Percentiles rank a stretch among this genome's conserved stretches.
phyloP scores from a whole-genome alignment of 2,888 invertebrate genomes.

The Eilema sororculum region DNA sequence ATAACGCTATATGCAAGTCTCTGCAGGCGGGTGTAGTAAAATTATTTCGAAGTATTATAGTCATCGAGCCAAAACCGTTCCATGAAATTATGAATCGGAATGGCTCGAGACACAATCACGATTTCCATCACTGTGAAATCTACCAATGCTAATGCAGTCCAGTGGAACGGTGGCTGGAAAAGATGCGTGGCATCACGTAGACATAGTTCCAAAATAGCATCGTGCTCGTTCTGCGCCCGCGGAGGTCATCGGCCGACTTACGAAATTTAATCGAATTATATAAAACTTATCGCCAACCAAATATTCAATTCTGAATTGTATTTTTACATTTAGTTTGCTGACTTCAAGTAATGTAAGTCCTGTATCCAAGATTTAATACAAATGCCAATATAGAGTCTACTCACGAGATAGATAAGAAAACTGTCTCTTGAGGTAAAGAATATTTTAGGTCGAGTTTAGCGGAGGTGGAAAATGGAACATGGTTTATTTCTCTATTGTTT shows the following conservation, averaged over 20 bases:
- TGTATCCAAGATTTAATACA: conserved; percentile 47
- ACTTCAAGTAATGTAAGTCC: conserved; percentile 45
- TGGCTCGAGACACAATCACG: conserved; percentile 77
- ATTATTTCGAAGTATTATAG: conserved; percentile 46
- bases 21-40: conserved; percentile 22
- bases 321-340: conserved; percentile 59
- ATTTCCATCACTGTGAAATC: conserved; percentile 78
- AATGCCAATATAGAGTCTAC: conserved; percentile 53
- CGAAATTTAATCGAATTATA: conserved; percentile 77
- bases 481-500: conserved; percentile 82
- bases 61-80: conserved; percentile 61
- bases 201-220: conserved; percentile 71
- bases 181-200: conserved; percentile 80
- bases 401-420: conserved; percentile 56
- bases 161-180: conserved; percentile 72
- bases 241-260: conserved; percentile 74
- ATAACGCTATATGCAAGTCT: not conserved
- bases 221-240: conserved; percentile 60
- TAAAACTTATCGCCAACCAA: conserved; percentile 65
- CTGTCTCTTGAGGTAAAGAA: conserved; percentile 55
- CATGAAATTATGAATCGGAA: conserved; percentile 66
- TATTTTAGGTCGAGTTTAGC: conserved; percentile 62
- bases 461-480: conserved; percentile 72
- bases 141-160: conserved; percentile 72
- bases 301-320: conserved; percentile 57